These are phyloP conservation scores for Nymphalis c-album DNA, from an alignment of 2,888 invertebrate genomes.

Conservation along the genomic window DNA sequence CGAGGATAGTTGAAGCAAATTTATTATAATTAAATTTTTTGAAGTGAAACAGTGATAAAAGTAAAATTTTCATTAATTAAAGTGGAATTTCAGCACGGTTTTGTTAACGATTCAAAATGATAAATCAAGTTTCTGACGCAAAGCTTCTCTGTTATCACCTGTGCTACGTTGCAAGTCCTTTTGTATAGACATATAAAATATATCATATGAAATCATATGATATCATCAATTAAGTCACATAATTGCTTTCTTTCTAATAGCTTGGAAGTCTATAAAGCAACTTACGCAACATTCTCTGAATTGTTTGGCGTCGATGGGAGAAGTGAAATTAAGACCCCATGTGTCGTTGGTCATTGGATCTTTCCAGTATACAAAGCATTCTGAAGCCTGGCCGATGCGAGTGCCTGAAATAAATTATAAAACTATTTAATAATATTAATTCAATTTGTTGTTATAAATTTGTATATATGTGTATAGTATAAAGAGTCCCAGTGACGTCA, in stretches of 20 bases:
- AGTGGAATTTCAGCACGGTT: too few relatives aligned
- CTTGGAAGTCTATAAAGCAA: constrained; percentile 49
- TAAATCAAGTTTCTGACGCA: too few relatives aligned
- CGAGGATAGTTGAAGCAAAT: background rate
- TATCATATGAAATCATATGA: too few relatives aligned
- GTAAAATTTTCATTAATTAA: background rate
- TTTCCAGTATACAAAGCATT: constrained; percentile 99
- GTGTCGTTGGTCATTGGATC: constrained; percentile 98
- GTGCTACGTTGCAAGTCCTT: too few relatives aligned
- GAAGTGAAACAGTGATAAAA: background rate
- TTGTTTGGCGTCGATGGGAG: constrained; percentile 97
- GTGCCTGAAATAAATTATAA: constrained; percentile 85
- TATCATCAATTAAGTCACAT: too few relatives aligned
- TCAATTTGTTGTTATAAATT: background rate
- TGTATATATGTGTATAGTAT: background rate
- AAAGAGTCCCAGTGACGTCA: too few relatives aligned
- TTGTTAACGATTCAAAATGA: too few relatives aligned
- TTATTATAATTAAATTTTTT: background rate
- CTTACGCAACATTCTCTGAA: constrained; percentile 98
- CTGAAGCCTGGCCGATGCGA: constrained; percentile 97
- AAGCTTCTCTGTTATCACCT: too few relatives aligned
- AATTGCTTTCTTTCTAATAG: background rate
- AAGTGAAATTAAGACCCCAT: constrained; percentile 99
- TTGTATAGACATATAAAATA: too few relatives aligned
- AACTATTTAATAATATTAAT: background rate